Conservation (phyloP, 2,888 invertebrate species). For the Leucozona laternaria region DNA sequence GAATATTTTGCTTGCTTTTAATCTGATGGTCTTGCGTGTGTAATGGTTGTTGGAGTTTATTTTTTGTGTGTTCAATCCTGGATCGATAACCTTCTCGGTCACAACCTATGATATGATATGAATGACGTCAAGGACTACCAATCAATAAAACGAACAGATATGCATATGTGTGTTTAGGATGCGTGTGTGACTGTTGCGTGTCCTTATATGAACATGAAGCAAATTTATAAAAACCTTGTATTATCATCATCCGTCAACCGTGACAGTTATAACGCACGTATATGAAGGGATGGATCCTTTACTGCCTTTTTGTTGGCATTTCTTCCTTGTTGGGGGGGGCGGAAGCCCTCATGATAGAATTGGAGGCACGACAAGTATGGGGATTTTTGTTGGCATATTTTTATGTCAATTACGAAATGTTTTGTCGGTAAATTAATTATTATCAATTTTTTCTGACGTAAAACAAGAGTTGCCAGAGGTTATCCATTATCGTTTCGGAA, state of each 20-base stretch:
- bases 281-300: not conserved
- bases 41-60: not conserved
- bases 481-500: too few species aligned
- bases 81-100: conserved; percentile 63
- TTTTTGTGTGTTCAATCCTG: not conserved
- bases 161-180: not conserved
- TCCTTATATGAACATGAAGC: not conserved
- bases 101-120: conserved; percentile 4
- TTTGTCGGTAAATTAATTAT: conserved; percentile 29
- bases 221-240: conserved; percentile 60
- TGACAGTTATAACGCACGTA: conserved; percentile 52
- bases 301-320: not conserved
- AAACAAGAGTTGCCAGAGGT: conserved; percentile 30
- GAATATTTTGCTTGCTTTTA: conserved; percentile 2
- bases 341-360: not conserved
- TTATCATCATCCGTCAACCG: conserved; percentile 32
- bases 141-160: conserved; percentile 43
- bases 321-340: not conserved
- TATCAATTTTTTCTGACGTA: conserved; percentile 27
- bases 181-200: not conserved
- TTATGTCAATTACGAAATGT: conserved; percentile 41
- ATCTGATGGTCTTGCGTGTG: not conserved
- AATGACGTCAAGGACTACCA: conserved; percentile 62
- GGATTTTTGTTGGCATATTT: conserved; percentile 29
- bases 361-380: conserved; percentile 7